A percentile compares a stretch with the other conserved stretches of the same genome.
These are phyloP conservation scores for Idaea straminata DNA, from an alignment of 2,888 invertebrate species.

Conservation along the genomic window DNA sequence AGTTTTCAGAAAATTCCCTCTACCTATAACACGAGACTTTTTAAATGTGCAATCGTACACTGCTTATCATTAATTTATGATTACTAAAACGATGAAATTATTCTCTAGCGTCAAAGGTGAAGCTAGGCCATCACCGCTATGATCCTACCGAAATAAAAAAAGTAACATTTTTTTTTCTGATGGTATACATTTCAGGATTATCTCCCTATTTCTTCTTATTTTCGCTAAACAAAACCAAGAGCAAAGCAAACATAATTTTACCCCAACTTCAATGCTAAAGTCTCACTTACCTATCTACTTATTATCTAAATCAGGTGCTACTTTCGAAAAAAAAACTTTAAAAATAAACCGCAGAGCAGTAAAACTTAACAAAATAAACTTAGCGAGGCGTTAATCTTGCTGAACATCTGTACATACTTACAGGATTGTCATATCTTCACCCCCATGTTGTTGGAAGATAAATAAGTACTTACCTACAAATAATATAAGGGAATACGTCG, in stretches of 20 bases:
- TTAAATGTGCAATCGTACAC: too few species aligned
- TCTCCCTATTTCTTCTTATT: neutral
- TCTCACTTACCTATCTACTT: too few species aligned
- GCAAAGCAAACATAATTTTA: neutral
- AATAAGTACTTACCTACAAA: neutral
- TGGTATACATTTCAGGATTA: neutral
- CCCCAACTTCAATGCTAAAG: neutral
- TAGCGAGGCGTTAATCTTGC: constrained; percentile 59
- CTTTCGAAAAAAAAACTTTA: constrained; percentile 53
- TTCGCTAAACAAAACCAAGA: neutral
- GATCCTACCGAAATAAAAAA: too few species aligned
- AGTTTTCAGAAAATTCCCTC: too few species aligned
- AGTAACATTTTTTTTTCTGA: neutral
- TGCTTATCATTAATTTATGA: too few species aligned
- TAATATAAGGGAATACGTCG: too few species aligned
- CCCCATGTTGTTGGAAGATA: neutral
- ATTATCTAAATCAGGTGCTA: constrained; percentile 73
- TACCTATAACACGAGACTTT: too few species aligned
- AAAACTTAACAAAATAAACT: constrained; percentile 77
- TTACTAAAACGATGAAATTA: too few species aligned
- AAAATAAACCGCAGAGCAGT: constrained; percentile 65
- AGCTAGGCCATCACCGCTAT: too few species aligned
- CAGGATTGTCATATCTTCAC: constrained; percentile 32
- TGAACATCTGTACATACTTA: constrained; percentile 57
- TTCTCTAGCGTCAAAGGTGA: too few species aligned